These are phyloP conservation scores for Taeniopygia guttata DNA, from an alignment of 2,797 vertebrate genomes.

Conservation along the genomic window DNA sequence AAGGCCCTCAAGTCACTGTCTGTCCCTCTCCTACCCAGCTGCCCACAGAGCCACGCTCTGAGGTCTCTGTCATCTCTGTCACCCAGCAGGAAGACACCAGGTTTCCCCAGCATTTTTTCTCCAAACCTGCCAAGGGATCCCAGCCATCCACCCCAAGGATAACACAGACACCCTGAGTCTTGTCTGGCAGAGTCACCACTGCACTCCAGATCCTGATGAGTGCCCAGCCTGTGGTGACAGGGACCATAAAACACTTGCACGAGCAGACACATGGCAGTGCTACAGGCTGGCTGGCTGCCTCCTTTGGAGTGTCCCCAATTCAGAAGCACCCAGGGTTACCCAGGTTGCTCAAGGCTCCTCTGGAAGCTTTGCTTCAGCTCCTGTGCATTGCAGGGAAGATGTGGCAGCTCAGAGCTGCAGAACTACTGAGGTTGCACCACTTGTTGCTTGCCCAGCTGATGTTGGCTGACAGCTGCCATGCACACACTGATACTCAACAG, in stretches of 20 bases:
- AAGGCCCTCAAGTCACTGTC: background rate
- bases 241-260: background rate
- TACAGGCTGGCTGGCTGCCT: background rate
- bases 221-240: background rate
- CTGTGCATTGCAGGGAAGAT: background rate
- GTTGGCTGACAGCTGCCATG: rapidly evolving
- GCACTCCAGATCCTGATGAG: rapidly evolving
- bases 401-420: background rate
- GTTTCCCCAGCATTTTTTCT: background rate
- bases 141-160: rapidly evolving
- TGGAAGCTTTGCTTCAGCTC: background rate
- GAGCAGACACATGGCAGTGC: rapidly evolving
- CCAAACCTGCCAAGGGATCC: background rate
- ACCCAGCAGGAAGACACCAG: background rate
- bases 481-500: background rate
- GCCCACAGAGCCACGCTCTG: rapidly evolving
- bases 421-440: background rate
- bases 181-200: background rate
- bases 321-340: rapidly evolving
- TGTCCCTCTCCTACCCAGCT: rapidly evolving
- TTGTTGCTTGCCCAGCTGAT: background rate
- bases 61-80: background rate
- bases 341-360: background rate
- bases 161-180: background rate
- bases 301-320: background rate